A percentile compares a stretch with the other conserved stretches of the same genome.
Conservation (phyloP, 2,797 vertebrate genomes). For the Anas bernieri region DNA sequence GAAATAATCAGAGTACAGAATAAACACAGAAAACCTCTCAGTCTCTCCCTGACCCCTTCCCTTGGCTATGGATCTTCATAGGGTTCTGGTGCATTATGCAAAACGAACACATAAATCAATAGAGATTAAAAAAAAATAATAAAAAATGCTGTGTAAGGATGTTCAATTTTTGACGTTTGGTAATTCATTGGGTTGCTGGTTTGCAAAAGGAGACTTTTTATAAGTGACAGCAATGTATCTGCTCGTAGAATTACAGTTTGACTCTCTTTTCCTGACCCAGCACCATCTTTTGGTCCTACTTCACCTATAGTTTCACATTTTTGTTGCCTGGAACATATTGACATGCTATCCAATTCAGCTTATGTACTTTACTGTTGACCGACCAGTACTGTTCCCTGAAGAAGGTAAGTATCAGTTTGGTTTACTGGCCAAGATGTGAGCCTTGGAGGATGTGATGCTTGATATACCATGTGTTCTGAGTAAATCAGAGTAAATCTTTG, state of each 20-base stretch:
- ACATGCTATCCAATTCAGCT: not conserved
- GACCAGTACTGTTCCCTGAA: not conserved
- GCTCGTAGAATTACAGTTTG: not conserved
- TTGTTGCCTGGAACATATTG: not conserved
- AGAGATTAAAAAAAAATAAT: not conserved
- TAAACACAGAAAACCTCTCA: not conserved
- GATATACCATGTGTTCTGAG: not conserved
- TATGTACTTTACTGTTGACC: not conserved
- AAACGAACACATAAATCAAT: slow-evolving; percentile 27
- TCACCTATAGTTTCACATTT: not conserved
- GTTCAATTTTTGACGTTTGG: not conserved
- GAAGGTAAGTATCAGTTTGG: not conserved
- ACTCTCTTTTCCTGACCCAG: not conserved
- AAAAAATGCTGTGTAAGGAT: not conserved
- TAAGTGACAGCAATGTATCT: not conserved
- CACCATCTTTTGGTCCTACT: not conserved
- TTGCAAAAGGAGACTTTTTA: not conserved
- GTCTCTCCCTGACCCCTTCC: not conserved
- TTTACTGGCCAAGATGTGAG: not conserved
- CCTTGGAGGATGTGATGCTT: not conserved
- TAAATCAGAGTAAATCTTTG: not conserved
- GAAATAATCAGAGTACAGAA: not conserved
- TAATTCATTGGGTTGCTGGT: slow-evolving; percentile 16
- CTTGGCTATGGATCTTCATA: not conserved
- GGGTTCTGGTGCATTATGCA: not conserved